Conservation (phyloP, 2,888 invertebrate genomes). For the Drosophila dives region DNA sequence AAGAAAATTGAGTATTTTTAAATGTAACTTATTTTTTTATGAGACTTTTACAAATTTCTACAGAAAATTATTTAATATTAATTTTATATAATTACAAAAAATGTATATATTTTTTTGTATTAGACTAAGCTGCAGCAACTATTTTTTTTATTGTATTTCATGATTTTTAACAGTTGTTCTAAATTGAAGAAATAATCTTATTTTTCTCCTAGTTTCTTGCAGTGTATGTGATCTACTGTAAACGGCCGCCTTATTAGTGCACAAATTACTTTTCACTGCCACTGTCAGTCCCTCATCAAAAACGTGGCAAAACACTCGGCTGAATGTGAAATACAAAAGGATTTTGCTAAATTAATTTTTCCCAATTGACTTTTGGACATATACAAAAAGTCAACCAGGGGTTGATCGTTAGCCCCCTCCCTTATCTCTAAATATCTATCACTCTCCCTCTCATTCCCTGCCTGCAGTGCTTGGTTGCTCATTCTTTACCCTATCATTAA, state of each 20-base stretch:
- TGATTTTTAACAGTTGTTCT: not conserved
- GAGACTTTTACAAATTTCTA: not conserved
- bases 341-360: slow-evolving; percentile 78
- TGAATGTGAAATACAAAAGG: slow-evolving; percentile 61
- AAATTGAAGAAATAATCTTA: too few species aligned
- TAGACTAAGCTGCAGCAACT: not conserved
- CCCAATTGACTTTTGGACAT: slow-evolving; percentile 76
- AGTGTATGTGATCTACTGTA: slow-evolving; percentile 47
- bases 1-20: not conserved
- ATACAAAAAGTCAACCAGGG: slow-evolving; percentile 60
- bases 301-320: slow-evolving; percentile 74
- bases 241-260: slow-evolving; percentile 66
- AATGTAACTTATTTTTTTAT: not conserved
- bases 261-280: slow-evolving; percentile 81
- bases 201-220: slow-evolving; percentile 28
- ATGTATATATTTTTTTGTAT: fast-evolving
- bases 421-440: not conserved
- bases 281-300: slow-evolving; percentile 82
- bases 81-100: not conserved
- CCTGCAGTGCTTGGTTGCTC: slow-evolving; percentile 7
- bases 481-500: slow-evolving; percentile 71
- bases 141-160: too few species aligned
- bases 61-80: not conserved
- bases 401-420: slow-evolving; percentile 39
- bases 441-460: not conserved